Conservation (phyloP, 2,113 vertebrate species). For the Oophaga pumilio region DNA sequence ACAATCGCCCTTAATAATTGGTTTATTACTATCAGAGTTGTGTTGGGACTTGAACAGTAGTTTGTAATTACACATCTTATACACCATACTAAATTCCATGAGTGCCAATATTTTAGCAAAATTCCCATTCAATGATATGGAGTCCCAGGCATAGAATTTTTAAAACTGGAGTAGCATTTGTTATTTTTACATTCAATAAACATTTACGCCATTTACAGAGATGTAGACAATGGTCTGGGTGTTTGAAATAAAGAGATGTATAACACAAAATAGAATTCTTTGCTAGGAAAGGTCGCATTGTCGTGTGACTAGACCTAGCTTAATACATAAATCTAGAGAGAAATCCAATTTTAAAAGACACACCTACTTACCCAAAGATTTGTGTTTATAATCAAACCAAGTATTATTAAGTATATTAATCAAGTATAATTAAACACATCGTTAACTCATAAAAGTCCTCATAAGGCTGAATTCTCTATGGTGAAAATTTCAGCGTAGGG, state of each 20-base stretch:
- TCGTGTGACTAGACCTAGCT: slow-evolving; percentile 20
- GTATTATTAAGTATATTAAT: slow-evolving; percentile 16
- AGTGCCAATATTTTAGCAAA: slow-evolving; percentile 29
- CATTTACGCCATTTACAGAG: slow-evolving; percentile 33
- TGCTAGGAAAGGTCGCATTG: background rate
- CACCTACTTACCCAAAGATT: slow-evolving; percentile 42
- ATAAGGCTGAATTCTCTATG: slow-evolving; percentile 9
- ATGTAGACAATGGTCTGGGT: slow-evolving; percentile 17
- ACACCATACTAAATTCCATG: slow-evolving; percentile 3
- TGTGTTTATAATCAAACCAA: slow-evolving; percentile 44
- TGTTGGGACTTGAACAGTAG: slow-evolving; percentile 18
- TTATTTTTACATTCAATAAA: slow-evolving; percentile 33
- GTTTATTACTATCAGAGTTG: background rate
- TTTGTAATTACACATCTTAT: slow-evolving; percentile 29
- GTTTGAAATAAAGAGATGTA: slow-evolving; percentile 13
- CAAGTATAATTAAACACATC: slow-evolving; percentile 33
- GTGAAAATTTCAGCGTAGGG: background rate
- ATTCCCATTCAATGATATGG: slow-evolving; percentile 9
- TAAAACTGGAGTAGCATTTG: slow-evolving; percentile 37
- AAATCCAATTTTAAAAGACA: slow-evolving; percentile 45
- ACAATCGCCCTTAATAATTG: background rate
- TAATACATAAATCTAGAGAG: slow-evolving; percentile 32
- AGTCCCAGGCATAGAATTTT: slow-evolving; percentile 19
- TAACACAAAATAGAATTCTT: slow-evolving; percentile 34
- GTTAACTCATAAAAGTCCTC: background rate